Conservation (phyloP, 1,140 invertebrate genomes). For the Ceratosolen solmsi region DNA sequence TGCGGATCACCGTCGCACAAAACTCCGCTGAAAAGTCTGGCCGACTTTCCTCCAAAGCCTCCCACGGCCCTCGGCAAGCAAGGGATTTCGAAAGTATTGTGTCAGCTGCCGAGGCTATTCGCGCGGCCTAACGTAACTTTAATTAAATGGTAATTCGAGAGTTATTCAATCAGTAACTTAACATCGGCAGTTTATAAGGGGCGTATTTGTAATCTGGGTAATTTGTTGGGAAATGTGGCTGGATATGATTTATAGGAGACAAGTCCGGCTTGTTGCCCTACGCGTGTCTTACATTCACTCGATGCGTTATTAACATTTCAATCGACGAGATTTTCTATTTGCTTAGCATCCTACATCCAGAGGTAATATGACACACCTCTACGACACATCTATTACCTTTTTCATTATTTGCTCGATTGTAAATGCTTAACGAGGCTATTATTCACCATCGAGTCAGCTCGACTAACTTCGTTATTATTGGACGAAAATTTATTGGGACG, state of each 20-base stretch:
- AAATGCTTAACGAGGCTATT: background rate
- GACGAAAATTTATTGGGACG: no score
- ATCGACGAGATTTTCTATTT: background rate
- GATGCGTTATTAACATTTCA: background rate
- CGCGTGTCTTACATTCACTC: background rate
- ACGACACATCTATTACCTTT: background rate
- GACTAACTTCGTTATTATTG: no score
- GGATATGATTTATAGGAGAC: background rate
- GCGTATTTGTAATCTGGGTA: background rate
- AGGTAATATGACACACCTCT: background rate
- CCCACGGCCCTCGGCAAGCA: background rate
- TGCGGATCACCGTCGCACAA: background rate
- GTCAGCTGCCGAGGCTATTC: background rate
- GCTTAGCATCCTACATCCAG: background rate
- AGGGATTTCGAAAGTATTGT: background rate
- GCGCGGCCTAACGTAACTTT: background rate
- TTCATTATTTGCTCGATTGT: background rate
- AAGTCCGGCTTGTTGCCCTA: background rate
- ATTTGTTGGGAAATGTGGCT: conserved; percentile 11
- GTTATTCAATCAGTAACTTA: background rate
- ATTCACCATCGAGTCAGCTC: background rate
- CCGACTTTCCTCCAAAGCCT: background rate
- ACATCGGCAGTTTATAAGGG: background rate
- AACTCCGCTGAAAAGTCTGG: background rate
- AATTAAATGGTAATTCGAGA: background rate